Conservation (phyloP, 1,140 invertebrate genomes). For the Goniozus legneri region DNA sequence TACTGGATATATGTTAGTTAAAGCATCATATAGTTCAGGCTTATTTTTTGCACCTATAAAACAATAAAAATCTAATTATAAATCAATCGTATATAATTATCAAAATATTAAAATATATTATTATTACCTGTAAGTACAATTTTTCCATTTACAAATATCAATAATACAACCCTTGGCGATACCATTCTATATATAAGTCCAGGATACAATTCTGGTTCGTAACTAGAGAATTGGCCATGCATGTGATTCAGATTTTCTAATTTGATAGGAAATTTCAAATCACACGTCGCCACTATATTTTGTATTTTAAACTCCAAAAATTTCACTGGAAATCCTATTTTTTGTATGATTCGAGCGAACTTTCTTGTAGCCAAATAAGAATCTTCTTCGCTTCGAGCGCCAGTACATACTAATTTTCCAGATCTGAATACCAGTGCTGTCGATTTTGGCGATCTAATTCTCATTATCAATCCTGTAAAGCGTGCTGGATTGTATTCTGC, state of each 20-base stretch:
- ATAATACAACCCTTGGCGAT: slow-evolving; percentile 88
- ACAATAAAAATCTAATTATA: slow-evolving; percentile 24
- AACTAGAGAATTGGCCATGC: slow-evolving; percentile 88
- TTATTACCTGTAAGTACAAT: slow-evolving; percentile 85
- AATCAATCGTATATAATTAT: slow-evolving; percentile 6
- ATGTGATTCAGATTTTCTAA: slow-evolving; percentile 91
- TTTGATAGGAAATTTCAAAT: slow-evolving; percentile 95
- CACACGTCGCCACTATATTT: slow-evolving; percentile 98
- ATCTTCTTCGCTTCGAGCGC: slow-evolving; percentile 93
- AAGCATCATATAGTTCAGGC: slow-evolving; percentile 89
- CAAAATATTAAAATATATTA: neutral
- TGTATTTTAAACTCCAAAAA: slow-evolving; percentile 98
- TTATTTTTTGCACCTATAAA: slow-evolving; percentile 87
- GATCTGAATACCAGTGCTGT: slow-evolving; percentile 97
- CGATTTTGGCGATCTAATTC: slow-evolving; percentile 92
- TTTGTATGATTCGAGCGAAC: slow-evolving; percentile 97
- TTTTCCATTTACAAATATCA: slow-evolving; percentile 98
- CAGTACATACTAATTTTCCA: slow-evolving; percentile 98
- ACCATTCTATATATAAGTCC: slow-evolving; percentile 98
- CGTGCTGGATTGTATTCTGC: slow-evolving; percentile 98
- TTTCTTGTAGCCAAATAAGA: slow-evolving; percentile 92
- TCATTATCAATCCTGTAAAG: slow-evolving; percentile 98
- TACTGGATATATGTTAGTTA: slow-evolving; percentile 96
- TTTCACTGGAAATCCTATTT: slow-evolving; percentile 93
- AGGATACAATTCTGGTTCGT: slow-evolving; percentile 91